Conservation (phyloP, 2,888 invertebrate species). For the Ornithoptera priamus region DNA sequence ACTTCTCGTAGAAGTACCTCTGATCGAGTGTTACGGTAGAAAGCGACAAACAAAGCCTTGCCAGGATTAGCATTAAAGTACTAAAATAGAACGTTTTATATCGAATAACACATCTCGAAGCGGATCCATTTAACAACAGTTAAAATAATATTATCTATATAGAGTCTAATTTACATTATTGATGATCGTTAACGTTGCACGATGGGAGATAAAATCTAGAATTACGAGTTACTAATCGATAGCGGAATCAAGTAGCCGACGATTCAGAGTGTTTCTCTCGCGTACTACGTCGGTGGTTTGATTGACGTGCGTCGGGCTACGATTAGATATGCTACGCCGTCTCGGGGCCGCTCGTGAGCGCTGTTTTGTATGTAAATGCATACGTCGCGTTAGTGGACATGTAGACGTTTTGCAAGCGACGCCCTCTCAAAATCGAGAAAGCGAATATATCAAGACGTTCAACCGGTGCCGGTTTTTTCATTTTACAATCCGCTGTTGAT, state of each 20-base stretch:
- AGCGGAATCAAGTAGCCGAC: constrained; percentile 50
- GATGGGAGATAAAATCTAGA: constrained; percentile 30
- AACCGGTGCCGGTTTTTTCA: neutral
- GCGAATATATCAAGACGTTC: constrained; percentile 15
- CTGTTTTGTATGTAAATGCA: constrained; percentile 74
- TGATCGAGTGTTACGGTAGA: neutral
- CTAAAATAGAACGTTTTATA: neutral
- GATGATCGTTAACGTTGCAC: constrained; percentile 30
- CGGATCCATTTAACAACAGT: constrained; percentile 15
- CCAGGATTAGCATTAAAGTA: neutral
- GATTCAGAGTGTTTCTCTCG: constrained; percentile 53
- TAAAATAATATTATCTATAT: constrained; percentile 16
- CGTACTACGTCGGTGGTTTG: constrained; percentile 53
- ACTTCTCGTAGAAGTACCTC: neutral
- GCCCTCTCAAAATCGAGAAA: constrained; percentile 48
- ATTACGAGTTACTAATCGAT: constrained; percentile 40
- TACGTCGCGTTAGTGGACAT: constrained; percentile 50
- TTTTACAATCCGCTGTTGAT: neutral
- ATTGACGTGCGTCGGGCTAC: constrained; percentile 60
- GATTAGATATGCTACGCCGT: constrained; percentile 73
- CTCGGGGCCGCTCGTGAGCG: constrained; percentile 59
- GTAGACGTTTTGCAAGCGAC: constrained; percentile 49
- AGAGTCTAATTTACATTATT: constrained; percentile 27
- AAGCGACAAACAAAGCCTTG: neutral
- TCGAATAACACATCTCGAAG: constrained; percentile 2